A percentile compares a stretch with the other conserved stretches of the same genome.
These are phyloP conservation scores for Stenotaenia linearis DNA, from an alignment of 2,888 invertebrate genomes.

Conservation along the genomic window DNA sequence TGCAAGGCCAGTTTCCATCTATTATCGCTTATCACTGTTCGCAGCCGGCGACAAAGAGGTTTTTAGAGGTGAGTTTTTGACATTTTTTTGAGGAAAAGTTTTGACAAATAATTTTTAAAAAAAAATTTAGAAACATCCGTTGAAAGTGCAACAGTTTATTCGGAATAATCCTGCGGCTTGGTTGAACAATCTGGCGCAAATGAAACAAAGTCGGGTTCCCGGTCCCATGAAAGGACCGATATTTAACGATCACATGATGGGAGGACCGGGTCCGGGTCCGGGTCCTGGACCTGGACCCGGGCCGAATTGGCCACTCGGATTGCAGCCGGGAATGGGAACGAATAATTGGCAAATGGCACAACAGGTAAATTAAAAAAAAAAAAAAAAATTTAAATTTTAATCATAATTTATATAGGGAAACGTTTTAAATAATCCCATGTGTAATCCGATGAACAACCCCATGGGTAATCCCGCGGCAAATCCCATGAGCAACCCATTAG, in stretches of 20 bases:
- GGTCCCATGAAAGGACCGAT: slow-evolving; percentile 34
- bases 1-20: slow-evolving; percentile 80
- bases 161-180: slow-evolving; percentile 76
- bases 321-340: slow-evolving; percentile 28
- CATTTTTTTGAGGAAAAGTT: no score
- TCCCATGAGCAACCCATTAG: slow-evolving; percentile 30
- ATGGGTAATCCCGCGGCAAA: slow-evolving; percentile 27
- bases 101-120: no score
- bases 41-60: slow-evolving; percentile 89
- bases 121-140: slow-evolving; percentile 78
- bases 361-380: not conserved
- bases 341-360: slow-evolving; percentile 28
- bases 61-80: slow-evolving; percentile 72
- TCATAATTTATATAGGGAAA: slow-evolving; percentile 15
- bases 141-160: slow-evolving; percentile 80
- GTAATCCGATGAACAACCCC: slow-evolving; percentile 29
- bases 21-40: slow-evolving; percentile 94
- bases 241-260: slow-evolving; percentile 31
- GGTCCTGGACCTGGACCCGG: slow-evolving; percentile 32
- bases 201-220: slow-evolving; percentile 42
- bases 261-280: slow-evolving; percentile 30
- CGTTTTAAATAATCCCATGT: slow-evolving; percentile 10
- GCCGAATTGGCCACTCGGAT: slow-evolving; percentile 36
- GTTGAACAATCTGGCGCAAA: slow-evolving; percentile 68
- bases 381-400: not conserved